Evolutionary conservation across 2,797 vertebrate genomes (phyloP).

Genomic region (Aratinga solstitialis): DNA sequence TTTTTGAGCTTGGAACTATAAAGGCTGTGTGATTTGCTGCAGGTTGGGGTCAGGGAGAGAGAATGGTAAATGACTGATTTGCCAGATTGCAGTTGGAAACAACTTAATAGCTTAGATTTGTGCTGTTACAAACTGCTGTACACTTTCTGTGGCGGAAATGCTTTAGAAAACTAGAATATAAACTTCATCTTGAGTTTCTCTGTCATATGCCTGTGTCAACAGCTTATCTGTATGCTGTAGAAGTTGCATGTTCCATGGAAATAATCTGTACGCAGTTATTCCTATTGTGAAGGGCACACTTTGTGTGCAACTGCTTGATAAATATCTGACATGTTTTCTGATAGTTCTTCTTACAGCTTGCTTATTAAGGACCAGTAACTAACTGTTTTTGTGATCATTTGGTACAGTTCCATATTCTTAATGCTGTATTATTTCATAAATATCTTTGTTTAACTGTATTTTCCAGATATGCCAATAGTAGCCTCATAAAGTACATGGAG

Average conservation of each 20-base stretch:
- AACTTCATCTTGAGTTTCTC: neutral
- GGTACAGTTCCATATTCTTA: neutral
- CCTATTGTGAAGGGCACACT: neutral
- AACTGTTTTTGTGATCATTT: neutral
- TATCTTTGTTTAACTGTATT: slow-evolving; percentile 10
- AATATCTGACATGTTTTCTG: neutral
- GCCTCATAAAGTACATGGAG: slow-evolving; percentile 99
- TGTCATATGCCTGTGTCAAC: neutral
- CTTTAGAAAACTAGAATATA: neutral
- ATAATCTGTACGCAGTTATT: neutral
- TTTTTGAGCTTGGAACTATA: neutral
- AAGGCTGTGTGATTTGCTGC: neutral
- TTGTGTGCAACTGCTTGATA: neutral
- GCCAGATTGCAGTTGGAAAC: neutral
- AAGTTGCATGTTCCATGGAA: neutral
- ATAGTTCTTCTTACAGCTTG: neutral
- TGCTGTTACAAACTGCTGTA: neutral
- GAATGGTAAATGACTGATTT: neutral
- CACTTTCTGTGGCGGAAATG: neutral
- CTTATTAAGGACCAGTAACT: neutral
- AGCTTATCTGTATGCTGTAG: neutral
- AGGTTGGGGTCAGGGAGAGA: neutral
- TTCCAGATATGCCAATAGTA: slow-evolving; percentile 95
- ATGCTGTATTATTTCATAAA: slow-evolving; percentile 16
- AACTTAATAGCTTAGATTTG: neutral